Percentiles rank a stretch among this genome's conserved stretches.
Conservation (phyloP, 2,888 invertebrate species). For the Ecliptopera silaceata region DNA sequence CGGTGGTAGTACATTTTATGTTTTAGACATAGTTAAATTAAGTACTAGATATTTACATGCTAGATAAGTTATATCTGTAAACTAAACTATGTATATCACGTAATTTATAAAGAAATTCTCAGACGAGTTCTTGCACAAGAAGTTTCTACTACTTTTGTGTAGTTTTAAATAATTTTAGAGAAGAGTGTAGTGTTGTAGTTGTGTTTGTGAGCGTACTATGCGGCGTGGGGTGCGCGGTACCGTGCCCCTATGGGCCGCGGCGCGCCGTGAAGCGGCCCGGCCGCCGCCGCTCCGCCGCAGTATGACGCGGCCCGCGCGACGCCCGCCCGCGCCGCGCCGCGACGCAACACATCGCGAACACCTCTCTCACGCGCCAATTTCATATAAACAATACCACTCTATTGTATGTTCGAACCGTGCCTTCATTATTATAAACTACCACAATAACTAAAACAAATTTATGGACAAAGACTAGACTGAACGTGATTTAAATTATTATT, state of each 20-base stretch:
- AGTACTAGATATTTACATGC: too few species aligned
- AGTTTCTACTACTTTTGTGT: too few species aligned
- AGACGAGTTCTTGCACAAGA: too few species aligned
- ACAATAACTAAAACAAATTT: conserved; percentile 29
- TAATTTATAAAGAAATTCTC: too few species aligned
- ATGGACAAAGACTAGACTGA: conserved; percentile 10
- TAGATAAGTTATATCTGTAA: too few species aligned
- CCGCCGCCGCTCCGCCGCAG: conserved; percentile 60
- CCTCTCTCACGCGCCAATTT: conserved; percentile 26
- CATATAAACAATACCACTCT: conserved; percentile 32
- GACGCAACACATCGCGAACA: conserved; percentile 39
- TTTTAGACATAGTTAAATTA: too few species aligned
- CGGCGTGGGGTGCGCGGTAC: conserved; percentile 34
- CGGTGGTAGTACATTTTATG: too few species aligned
- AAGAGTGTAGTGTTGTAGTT: conserved; percentile 16
- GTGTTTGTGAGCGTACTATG: conserved; percentile 39
- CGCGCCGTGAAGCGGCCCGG: conserved; percentile 22
- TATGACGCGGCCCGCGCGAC: conserved; percentile 72
- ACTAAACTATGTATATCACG: too few species aligned
- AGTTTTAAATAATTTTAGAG: neutral
- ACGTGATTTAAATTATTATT: conserved; percentile 22
- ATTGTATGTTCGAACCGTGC: conserved; percentile 53
- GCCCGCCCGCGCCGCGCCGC: conserved; percentile 59
- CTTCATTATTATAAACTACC: conserved; percentile 51
- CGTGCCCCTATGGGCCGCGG: conserved; percentile 27